Conservation (phyloP, 2,797 vertebrate genomes). For the Cyclura pinguis region DNA sequence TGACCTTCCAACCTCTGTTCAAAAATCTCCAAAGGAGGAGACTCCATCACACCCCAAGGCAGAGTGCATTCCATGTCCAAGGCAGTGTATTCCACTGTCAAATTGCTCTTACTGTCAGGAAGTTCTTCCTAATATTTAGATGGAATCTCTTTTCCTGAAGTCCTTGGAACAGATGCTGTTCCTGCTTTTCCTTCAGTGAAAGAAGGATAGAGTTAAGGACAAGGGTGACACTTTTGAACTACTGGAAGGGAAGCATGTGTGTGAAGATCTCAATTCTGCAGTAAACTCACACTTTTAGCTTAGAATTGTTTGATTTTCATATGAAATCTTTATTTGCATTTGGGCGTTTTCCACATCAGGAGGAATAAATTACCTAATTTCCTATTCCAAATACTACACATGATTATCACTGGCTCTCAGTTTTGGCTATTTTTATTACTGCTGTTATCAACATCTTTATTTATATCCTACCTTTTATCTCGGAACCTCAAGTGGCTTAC, state of each 20-base stretch:
- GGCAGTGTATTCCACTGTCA: too few species aligned
- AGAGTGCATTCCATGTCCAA: too few species aligned
- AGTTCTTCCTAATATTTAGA: too few species aligned
- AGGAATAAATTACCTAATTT: neutral
- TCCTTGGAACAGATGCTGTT: too few species aligned
- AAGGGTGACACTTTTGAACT: neutral
- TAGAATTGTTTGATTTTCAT: neutral
- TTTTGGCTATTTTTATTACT: neutral
- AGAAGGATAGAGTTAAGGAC: neutral
- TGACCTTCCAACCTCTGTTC: too few species aligned
- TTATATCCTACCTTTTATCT: too few species aligned
- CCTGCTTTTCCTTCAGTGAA: neutral
- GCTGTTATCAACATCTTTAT: too few species aligned
- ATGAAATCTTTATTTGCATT: constrained; percentile 17
- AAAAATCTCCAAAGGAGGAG: too few species aligned
- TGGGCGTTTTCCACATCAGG: neutral
- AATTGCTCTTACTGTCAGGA: too few species aligned
- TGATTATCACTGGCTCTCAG: neutral
- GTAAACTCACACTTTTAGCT: neutral
- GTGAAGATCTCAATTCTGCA: neutral
- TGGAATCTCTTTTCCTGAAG: too few species aligned
- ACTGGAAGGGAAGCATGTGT: neutral
- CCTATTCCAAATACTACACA: neutral
- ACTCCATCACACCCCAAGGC: too few species aligned
- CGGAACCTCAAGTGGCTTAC: too few species aligned